Percentiles rank a stretch among this genome's conserved stretches.
phyloP scores from a whole-genome alignment of 2,113 vertebrate species.

The Podarcis cretensis region DNA sequence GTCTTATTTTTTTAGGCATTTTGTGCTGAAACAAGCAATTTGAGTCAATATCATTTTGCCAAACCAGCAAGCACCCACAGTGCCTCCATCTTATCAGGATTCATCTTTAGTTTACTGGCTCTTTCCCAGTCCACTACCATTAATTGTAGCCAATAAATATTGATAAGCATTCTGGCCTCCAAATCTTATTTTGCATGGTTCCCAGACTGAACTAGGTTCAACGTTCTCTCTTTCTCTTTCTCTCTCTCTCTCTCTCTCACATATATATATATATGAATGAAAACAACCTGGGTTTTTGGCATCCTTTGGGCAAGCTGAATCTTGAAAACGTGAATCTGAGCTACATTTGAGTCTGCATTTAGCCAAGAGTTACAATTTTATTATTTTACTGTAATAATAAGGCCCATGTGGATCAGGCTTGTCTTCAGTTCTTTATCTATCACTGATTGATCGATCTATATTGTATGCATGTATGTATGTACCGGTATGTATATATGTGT shows the following conservation, averaged over 20 bases:
- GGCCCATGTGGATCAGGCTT: neutral
- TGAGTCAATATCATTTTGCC: neutral
- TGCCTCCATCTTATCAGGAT: neutral
- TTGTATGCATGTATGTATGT: too few relatives aligned
- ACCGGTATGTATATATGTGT: neutral
- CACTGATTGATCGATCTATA: too few relatives aligned
- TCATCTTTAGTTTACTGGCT: too few relatives aligned
- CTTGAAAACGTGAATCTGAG: neutral
- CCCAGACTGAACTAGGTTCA: neutral
- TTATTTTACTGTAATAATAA: neutral
- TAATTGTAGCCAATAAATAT: too few relatives aligned
- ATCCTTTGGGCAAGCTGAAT: neutral
- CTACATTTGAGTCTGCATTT: neutral
- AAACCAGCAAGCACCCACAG: neutral
- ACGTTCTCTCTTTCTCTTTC: too few relatives aligned
- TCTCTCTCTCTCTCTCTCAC: too few relatives aligned
- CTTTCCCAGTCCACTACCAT: neutral
- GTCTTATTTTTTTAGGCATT: neutral
- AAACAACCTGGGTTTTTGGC: neutral
- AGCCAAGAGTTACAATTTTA: neutral
- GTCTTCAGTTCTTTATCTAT: neutral
- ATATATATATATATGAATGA: neutral
- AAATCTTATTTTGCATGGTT: neutral
- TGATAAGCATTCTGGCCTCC: neutral
- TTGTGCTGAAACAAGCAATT: too few relatives aligned